Evolutionary conservation across 2,888 invertebrate genomes (phyloP).

Genomic region (Nephrotoma flavescens): DNA sequence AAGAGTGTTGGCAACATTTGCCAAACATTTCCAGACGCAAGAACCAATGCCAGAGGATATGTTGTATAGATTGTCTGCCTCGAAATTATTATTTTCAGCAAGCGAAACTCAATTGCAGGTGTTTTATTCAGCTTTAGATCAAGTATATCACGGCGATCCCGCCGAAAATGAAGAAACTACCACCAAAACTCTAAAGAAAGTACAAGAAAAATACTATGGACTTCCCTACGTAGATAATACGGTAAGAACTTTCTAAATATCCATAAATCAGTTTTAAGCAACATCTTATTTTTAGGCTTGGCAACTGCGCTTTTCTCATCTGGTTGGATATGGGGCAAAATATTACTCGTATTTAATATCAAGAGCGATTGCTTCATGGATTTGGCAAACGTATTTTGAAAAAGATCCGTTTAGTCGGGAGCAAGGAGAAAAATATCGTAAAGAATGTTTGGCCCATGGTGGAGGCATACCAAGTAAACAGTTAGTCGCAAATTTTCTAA

Average conservation of each 20-base stretch:
- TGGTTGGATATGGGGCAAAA: constrained; percentile 96
- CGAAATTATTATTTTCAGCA: constrained; percentile 76
- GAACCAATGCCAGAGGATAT: constrained; percentile 68
- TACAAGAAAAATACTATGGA: constrained; percentile 72
- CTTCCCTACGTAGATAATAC: constrained; percentile 79
- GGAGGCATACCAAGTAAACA: constrained; percentile 71
- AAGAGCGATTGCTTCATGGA: constrained; percentile 78
- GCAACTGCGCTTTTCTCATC: constrained; percentile 91
- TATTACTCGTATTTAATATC: constrained; percentile 97
- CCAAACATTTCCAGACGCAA: constrained; percentile 80
- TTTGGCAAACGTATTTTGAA: constrained; percentile 81
- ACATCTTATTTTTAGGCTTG: constrained; percentile 48
- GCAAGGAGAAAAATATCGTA: constrained; percentile 66
- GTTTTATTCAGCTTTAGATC: constrained; percentile 88
- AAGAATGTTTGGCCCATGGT: constrained; percentile 68
- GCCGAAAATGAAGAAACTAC: constrained; percentile 33
- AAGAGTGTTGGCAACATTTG: constrained; percentile 66
- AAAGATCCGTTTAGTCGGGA: constrained; percentile 56
- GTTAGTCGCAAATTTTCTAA: constrained; percentile 65
- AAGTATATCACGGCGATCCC: constrained; percentile 57
- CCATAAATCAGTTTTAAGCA: constrained; percentile 2
- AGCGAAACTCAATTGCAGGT: constrained; percentile 78
- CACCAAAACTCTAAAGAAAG: constrained; percentile 56
- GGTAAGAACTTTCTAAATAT: constrained; percentile 20
- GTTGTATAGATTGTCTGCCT: constrained; percentile 63